A percentile compares a stretch with the other conserved stretches of the same genome.
phyloP scores from a whole-genome alignment of 2,113 vertebrate genomes.

The Saguinus midas region DNA sequence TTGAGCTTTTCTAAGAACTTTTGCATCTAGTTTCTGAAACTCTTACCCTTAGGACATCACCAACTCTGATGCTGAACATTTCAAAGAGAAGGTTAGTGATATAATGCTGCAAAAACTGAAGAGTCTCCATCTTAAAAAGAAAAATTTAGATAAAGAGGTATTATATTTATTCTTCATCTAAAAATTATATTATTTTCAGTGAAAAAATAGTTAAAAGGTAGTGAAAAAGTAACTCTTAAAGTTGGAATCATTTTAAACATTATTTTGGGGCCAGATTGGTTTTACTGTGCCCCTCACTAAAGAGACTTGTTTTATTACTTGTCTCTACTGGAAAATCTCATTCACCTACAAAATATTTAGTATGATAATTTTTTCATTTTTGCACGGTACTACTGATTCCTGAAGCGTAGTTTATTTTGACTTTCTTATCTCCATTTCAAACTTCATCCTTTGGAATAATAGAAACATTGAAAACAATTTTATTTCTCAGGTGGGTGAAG shows the following conservation, averaged over 20 bases:
- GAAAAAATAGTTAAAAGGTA: background rate
- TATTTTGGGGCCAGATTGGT: background rate
- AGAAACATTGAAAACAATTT: background rate
- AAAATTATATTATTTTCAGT: background rate
- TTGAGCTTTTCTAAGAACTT: slow-evolving; percentile 27
- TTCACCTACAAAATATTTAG: background rate
- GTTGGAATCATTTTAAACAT: background rate
- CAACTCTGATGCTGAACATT: background rate
- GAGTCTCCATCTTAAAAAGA: slow-evolving; percentile 63
- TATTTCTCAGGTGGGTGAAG: background rate
- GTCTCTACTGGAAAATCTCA: background rate
- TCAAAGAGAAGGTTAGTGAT: slow-evolving; percentile 50
- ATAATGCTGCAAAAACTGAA: slow-evolving; percentile 60
- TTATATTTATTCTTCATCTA: background rate
- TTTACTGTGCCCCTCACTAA: background rate
- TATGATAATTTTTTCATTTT: background rate
- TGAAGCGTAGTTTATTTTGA: background rate
- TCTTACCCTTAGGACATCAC: slow-evolving; percentile 53
- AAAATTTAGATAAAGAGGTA: slow-evolving; percentile 73
- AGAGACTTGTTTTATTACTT: background rate
- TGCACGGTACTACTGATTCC: background rate
- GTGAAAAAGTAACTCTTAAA: background rate
- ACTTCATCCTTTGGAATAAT: background rate
- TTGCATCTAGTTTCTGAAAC: slow-evolving; percentile 30
- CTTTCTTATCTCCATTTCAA: background rate